These are phyloP conservation scores for Orchesella flavescens DNA, from an alignment of 2,888 invertebrate genomes.

Conservation along the genomic window DNA sequence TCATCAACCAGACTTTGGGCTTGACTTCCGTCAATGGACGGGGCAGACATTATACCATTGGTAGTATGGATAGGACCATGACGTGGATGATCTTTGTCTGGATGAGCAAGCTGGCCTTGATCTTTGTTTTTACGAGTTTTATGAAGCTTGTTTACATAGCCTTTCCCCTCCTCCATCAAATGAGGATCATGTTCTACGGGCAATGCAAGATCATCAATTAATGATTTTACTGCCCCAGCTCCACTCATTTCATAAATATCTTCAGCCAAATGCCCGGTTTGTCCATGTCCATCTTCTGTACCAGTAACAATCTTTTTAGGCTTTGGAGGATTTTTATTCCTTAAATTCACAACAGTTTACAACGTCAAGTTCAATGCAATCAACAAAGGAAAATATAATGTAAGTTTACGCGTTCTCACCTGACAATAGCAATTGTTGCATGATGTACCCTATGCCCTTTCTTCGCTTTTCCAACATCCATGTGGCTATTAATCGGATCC, in stretches of 20 bases:
- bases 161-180: slow-evolving; percentile 20
- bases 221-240: slow-evolving; percentile 35
- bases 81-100: background rate
- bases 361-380: background rate
- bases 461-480: slow-evolving; percentile 40
- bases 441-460: slow-evolving; percentile 54
- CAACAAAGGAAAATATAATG: no score
- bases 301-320: background rate
- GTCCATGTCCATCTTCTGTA: slow-evolving; percentile 50
- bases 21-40: slow-evolving; percentile 32
- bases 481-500: slow-evolving; percentile 22
- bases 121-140: background rate
- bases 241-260: slow-evolving; percentile 68
- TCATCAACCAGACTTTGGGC: slow-evolving; percentile 48
- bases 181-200: slow-evolving; percentile 50
- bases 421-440: slow-evolving; percentile 66
- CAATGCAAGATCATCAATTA: slow-evolving; percentile 62
- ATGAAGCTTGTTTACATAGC: background rate
- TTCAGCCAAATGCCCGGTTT: slow-evolving; percentile 66
- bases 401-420: no score
- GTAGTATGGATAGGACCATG: background rate
- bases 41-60: slow-evolving; percentile 30
- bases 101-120: slow-evolving; percentile 7
- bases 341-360: background rate
- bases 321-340: slow-evolving; percentile 10